Conservation (phyloP, 2,888 invertebrate genomes). For the Frankliniella fusca region DNA sequence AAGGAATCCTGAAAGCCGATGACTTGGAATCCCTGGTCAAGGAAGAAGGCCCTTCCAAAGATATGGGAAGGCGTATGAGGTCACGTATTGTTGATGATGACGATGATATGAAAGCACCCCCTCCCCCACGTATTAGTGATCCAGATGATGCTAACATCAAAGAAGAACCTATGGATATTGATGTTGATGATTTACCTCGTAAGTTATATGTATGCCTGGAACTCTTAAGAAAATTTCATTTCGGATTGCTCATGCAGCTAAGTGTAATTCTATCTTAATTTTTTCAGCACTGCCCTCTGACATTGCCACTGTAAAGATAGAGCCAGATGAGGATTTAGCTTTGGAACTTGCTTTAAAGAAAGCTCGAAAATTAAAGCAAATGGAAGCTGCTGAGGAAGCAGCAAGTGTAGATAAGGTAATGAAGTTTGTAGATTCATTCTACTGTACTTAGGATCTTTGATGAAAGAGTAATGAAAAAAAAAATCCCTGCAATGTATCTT, state of each 20-base stretch:
- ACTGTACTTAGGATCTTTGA: conserved; percentile 36
- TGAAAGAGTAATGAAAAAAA: neutral
- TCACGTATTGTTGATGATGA: conserved; percentile 34
- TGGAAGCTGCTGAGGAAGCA: conserved; percentile 45
- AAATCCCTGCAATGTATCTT: conserved; percentile 1
- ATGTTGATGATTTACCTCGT: conserved; percentile 60
- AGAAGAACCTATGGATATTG: conserved; percentile 53
- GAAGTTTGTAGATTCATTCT: conserved; percentile 28
- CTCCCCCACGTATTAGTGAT: conserved; percentile 30
- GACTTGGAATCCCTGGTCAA: conserved; percentile 52
- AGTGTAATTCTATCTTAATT: neutral
- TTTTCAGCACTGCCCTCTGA: conserved; percentile 43
- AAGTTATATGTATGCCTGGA: conserved; percentile 32
- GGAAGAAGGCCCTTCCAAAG: conserved; percentile 45
- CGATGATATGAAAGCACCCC: conserved; percentile 38
- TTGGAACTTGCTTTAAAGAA: conserved; percentile 64
- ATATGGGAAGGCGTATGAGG: conserved; percentile 43
- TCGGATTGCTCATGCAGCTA: neutral
- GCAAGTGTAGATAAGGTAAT: conserved; percentile 39
- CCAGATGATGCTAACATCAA: conserved; percentile 41
- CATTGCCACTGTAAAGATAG: conserved; percentile 55
- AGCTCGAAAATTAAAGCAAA: conserved; percentile 64
- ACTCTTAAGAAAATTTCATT: neutral
- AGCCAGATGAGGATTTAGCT: conserved; percentile 69
- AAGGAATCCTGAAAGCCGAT: conserved; percentile 63